These are phyloP conservation scores for Scaptomyza tumidula DNA, from an alignment of 2,888 invertebrate genomes.

Conservation along the genomic window DNA sequence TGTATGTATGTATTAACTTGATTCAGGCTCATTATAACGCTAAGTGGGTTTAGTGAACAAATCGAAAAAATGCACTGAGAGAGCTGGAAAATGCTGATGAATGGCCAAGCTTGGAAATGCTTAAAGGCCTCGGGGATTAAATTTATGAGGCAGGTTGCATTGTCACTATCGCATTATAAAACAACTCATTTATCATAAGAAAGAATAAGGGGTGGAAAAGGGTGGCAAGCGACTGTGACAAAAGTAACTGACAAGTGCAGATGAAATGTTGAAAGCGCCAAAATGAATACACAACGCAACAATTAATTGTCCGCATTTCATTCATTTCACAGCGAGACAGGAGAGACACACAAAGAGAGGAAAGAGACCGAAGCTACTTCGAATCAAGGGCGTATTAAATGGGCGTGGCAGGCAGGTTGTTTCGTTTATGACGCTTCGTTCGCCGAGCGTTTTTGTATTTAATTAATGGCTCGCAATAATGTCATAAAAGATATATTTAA, in stretches of 20 bases:
- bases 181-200: conserved; percentile 77
- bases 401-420: conserved; percentile 54
- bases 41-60: conserved; percentile 42
- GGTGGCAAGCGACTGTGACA: conserved; percentile 34
- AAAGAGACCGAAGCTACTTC: conserved; percentile 24
- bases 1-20: background rate
- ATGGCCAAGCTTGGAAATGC: conserved; percentile 45
- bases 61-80: conserved; percentile 26
- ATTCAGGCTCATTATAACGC: conserved; percentile 55
- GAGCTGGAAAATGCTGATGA: conserved; percentile 43
- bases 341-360: background rate
- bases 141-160: conserved; percentile 47
- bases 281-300: conserved; percentile 76
- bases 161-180: conserved; percentile 62
- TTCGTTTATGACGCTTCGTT: conserved; percentile 73
- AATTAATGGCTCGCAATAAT: conserved; percentile 73
- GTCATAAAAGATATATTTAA: conserved; percentile 66
- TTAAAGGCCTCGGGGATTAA: conserved; percentile 64
- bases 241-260: conserved; percentile 78
- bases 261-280: conserved; percentile 80
- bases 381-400: background rate
- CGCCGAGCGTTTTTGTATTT: conserved; percentile 71
- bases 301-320: conserved; percentile 74
- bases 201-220: conserved; percentile 10
- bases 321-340: conserved; percentile 18